These are phyloP conservation scores for Schizotus pectinicornis DNA, from an alignment of 2,888 invertebrate species.

Conservation along the genomic window DNA sequence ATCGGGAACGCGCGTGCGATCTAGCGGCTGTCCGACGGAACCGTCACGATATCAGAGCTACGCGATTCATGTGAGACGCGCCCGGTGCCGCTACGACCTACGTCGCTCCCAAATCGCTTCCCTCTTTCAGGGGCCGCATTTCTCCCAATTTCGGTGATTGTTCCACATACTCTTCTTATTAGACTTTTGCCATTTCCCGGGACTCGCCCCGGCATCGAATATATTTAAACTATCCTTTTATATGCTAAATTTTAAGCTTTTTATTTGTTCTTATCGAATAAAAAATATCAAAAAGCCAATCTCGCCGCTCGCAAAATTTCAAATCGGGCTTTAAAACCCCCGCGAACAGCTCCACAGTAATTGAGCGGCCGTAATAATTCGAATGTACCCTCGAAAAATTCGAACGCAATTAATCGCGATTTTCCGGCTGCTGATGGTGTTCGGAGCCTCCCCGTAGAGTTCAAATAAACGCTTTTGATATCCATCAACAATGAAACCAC, in stretches of 20 bases:
- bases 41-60: slow-evolving; percentile 20
- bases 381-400: no score
- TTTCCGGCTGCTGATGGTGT: neutral
- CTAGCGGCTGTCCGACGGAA: slow-evolving; percentile 58
- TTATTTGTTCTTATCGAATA: slow-evolving; percentile 12
- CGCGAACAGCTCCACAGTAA: neutral
- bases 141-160: slow-evolving; percentile 34
- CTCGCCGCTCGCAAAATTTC: slow-evolving; percentile 9
- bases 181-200: slow-evolving; percentile 23
- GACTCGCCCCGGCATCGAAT: neutral
- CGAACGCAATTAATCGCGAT: slow-evolving; percentile 2
- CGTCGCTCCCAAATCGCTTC: slow-evolving; percentile 16
- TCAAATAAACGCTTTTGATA: slow-evolving; percentile 2
- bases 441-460: no score
- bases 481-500: slow-evolving; percentile 35
- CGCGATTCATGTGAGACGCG: slow-evolving; percentile 23
- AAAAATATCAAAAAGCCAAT: slow-evolving; percentile 11
- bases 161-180: slow-evolving; percentile 31
- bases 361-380: no score
- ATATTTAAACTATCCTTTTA: slow-evolving; percentile 4
- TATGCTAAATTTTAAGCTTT: slow-evolving; percentile 14
- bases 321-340: neutral
- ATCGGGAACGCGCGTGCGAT: slow-evolving; percentile 62
- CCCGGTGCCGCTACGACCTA: slow-evolving; percentile 27
- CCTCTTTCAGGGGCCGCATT: slow-evolving; percentile 13